Conservation (phyloP, 2,113 vertebrate species). For the Xiphorhynchus elegans region DNA sequence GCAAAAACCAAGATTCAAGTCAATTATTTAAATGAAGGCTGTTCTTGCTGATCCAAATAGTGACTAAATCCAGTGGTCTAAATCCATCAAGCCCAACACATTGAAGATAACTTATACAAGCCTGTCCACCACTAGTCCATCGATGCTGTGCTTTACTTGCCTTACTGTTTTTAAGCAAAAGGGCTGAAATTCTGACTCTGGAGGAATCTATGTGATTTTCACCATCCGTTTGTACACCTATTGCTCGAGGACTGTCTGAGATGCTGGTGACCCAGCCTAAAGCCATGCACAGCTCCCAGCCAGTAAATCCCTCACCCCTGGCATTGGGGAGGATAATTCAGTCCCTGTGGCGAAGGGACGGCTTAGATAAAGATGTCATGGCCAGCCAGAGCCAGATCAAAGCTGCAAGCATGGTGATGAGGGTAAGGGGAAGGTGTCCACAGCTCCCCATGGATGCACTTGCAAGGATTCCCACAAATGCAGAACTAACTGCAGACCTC, state of each 20-base stretch:
- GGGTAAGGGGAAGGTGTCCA: not conserved
- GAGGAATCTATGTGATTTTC: not conserved
- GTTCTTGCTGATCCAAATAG: not conserved
- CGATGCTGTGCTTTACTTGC: rapidly evolving
- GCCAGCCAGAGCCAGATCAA: not conserved
- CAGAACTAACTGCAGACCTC: not conserved
- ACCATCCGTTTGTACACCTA: not conserved
- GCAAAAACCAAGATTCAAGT: not conserved
- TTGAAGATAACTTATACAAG: not conserved
- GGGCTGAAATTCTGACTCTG: not conserved
- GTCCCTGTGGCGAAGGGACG: not conserved
- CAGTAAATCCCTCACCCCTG: not conserved
- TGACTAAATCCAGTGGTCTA: not conserved
- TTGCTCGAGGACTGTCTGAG: not conserved
- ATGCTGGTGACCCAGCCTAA: not conserved
- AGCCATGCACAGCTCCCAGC: not conserved
- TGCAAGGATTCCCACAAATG: not conserved
- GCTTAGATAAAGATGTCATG: not conserved
- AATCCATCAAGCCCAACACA: not conserved
- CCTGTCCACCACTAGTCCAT: not conserved
- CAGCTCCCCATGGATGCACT: rapidly evolving
- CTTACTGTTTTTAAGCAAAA: not conserved
- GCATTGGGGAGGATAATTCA: not conserved
- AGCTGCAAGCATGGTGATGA: rapidly evolving
- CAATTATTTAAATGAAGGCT: not conserved